Percentiles rank a stretch among this genome's conserved stretches.
phyloP scores from a whole-genome alignment of 2,888 invertebrate species.

The Anarsia innoxiella region DNA sequence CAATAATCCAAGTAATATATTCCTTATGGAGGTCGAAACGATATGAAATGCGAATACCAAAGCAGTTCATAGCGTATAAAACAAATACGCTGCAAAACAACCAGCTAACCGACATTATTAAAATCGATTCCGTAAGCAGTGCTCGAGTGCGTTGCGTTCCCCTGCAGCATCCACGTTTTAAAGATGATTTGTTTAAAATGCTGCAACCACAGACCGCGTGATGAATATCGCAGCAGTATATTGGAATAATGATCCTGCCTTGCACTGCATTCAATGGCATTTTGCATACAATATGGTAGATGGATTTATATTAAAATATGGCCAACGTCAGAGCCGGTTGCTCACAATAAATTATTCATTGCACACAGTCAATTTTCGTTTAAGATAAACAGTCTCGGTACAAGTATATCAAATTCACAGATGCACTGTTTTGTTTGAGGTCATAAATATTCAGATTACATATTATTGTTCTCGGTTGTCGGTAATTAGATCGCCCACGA shows the following conservation, averaged over 20 bases:
- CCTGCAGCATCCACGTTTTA: constrained; percentile 40
- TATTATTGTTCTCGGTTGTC: constrained; percentile 69
- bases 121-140: constrained; percentile 40
- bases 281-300: constrained; percentile 75
- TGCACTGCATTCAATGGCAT: constrained; percentile 73
- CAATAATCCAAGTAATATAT: constrained; percentile 22
- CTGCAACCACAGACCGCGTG: constrained; percentile 56
- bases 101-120: constrained; percentile 39
- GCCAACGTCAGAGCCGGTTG: constrained; percentile 68
- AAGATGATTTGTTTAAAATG: constrained; percentile 74
- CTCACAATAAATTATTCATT: constrained; percentile 72
- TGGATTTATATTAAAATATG: constrained; percentile 75
- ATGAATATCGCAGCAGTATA: constrained; percentile 70
- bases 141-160: constrained; percentile 23
- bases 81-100: constrained; percentile 26
- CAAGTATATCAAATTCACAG: constrained; percentile 41
- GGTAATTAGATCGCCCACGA: constrained; percentile 72
- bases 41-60: constrained; percentile 29
- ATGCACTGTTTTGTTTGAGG: constrained; percentile 28
- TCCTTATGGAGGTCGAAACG: constrained; percentile 21
- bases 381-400: constrained; percentile 52
- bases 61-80: constrained; percentile 24
- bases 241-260: constrained; percentile 72
- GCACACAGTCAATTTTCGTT: constrained; percentile 68
- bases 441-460: constrained; percentile 72